phyloP scores from a whole-genome alignment of 2,888 invertebrate species.

The Drosophila robusta region DNA sequence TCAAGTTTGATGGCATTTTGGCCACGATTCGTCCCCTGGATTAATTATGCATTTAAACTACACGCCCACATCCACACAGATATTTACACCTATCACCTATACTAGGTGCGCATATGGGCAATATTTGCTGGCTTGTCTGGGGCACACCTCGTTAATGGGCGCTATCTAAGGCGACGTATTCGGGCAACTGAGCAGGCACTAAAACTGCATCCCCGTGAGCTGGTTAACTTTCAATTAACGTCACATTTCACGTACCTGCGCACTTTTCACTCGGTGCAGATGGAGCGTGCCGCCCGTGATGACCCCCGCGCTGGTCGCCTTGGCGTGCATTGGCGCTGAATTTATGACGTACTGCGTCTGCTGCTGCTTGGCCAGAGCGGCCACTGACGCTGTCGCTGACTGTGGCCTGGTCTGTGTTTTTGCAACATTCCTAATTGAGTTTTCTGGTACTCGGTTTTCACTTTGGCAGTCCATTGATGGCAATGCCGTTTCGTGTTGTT shows the following conservation, averaged over 20 bases:
- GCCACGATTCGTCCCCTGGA: too few relatives aligned
- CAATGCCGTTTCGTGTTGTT: slow-evolving; percentile 27
- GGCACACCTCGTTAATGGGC: not conserved
- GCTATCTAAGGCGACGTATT: not conserved
- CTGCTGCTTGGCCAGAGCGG: slow-evolving; percentile 33
- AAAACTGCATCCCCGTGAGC: slow-evolving; percentile 19
- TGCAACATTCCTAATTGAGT: slow-evolving; percentile 75
- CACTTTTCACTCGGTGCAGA: slow-evolving; percentile 68
- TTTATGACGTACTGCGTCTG: slow-evolving; percentile 77
- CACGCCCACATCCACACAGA: not conserved
- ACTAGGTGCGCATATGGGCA: too few relatives aligned
- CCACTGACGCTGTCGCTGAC: slow-evolving; percentile 29
- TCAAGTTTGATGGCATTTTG: too few relatives aligned
- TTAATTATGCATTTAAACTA: too few relatives aligned
- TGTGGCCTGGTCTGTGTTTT: slow-evolving; percentile 53
- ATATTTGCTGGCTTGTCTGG: not conserved
- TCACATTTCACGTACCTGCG: slow-evolving; percentile 69
- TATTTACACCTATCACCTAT: too few relatives aligned
- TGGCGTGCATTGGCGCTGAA: slow-evolving; percentile 71
- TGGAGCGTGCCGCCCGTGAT: slow-evolving; percentile 68
- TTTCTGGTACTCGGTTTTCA: slow-evolving; percentile 76
- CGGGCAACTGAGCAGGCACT: not conserved
- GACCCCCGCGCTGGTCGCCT: slow-evolving; percentile 70
- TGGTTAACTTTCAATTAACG: slow-evolving; percentile 63
- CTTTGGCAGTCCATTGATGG: slow-evolving; percentile 70